phyloP scores from a whole-genome alignment of 2,888 invertebrate genomes.

The Fragum fragum region DNA sequence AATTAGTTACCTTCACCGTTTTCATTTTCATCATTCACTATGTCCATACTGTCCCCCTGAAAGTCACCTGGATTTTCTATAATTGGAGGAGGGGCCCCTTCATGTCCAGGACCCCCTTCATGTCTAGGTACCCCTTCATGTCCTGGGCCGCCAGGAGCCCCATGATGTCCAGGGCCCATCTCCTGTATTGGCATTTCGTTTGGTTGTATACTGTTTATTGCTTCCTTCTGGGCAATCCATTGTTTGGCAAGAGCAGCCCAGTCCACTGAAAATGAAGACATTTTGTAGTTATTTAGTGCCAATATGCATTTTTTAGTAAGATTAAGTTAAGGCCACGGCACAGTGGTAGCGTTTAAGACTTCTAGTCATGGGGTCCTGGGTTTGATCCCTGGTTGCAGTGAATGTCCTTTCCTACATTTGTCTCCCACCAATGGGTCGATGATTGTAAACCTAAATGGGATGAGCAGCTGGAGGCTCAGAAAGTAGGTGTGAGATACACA shows the following conservation, averaged over 20 bases:
- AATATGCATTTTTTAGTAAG: no score
- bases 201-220: conserved; percentile 38
- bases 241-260: conserved; percentile 99
- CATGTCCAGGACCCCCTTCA: conserved; percentile 47
- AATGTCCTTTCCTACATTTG: no score
- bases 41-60: conserved; percentile 28
- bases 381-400: no score
- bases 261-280: conserved; percentile 92
- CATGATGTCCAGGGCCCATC: conserved; percentile 45
- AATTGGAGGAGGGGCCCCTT: conserved; percentile 64
- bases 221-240: conserved; percentile 91
- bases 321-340: no score
- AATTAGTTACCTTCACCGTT: conserved; percentile 14
- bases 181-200: conserved; percentile 30
- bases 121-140: conserved; percentile 47
- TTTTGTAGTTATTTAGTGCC: no score
- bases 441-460: no score
- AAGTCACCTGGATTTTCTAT: conserved; percentile 32
- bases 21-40: conserved; percentile 28
- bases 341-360: no score
- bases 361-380: no score
- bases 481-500: no score
- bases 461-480: no score
- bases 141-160: conserved; percentile 50
- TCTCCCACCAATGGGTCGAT: no score